Base-by-base conservation (phyloP, 2,888 invertebrate genomes). In the Papilio elwesi region DNA sequence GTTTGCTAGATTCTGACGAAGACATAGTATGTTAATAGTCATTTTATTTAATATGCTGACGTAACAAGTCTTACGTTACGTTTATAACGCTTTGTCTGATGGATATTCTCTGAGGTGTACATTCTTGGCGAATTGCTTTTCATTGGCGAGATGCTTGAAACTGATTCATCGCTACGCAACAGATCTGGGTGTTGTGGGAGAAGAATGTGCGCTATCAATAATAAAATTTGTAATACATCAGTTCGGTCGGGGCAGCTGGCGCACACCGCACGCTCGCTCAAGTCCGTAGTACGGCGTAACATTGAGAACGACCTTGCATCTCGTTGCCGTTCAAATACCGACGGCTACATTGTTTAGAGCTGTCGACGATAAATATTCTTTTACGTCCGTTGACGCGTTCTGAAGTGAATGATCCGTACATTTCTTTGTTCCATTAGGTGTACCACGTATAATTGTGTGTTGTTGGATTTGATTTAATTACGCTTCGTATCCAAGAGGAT, bases 231-330 rank as follows among this genome's bases (percentile, higher is more conserved):
- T 43, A 6, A 53, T 63, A 52, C 55, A 53, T 72, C 36, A 52
- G 67, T 12, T 38, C 26, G 13, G 16, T 38, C 52, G 71, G n/a
- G n/a, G 74, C 75, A 75, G 73, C 73, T 77, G 78, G 78, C 74
- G 73, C 62, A 74, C 74, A 73, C 66, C 48, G 66, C 59, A 49
- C 71, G 71, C 48, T 68, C 51, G 16, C 52, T 43, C 51, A 69
- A 59, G 65, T 59, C 57, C 59, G 69, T 69, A 69, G 69, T 70
- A 73, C 65, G 47, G 49, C 82, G 86, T 88, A 88, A 86, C 90
- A 91, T 90, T 90, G 88, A 87, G 78, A 83, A 81, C 88, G 91
- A 90, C 92, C 91, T 93, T 91, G 90, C 81, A 74, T 87, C 83
- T 81, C 82, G 87, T 87, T 90, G 87, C 84, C 83, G 84, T 78